Evolutionary conservation across 2,888 invertebrate species (phyloP).

Genomic region (Drosophila quinaria): DNA sequence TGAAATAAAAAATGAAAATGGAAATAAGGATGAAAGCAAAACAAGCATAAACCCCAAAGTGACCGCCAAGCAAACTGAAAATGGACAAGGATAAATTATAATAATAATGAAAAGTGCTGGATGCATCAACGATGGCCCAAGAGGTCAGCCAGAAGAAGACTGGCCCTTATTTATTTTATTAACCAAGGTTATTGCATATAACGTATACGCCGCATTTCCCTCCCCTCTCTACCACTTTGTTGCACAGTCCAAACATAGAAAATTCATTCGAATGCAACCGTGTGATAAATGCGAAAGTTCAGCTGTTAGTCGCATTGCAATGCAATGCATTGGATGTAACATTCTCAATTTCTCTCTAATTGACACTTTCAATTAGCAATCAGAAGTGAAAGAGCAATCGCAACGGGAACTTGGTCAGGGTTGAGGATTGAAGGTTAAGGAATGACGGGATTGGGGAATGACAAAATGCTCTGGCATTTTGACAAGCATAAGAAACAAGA

Average conservation of each 20-base stretch:
- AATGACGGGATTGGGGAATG: neutral
- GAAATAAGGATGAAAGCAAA: constrained; percentile 14
- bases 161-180: constrained; percentile 13
- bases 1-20: constrained; percentile 20
- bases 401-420: neutral
- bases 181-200: constrained; percentile 47
- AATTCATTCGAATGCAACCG: neutral
- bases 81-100: constrained; percentile 67
- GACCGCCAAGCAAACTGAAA: constrained; percentile 36
- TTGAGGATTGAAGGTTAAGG: too few relatives aligned
- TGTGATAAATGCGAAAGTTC: constrained; percentile 73
- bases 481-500: constrained; percentile 11
- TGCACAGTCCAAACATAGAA: neutral
- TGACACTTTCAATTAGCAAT: constrained; percentile 69
- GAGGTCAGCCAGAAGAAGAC: constrained; percentile 22
- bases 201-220: constrained; percentile 43
- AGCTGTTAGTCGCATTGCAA: constrained; percentile 15
- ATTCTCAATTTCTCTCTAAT: constrained; percentile 31
- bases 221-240: neutral
- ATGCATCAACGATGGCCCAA: constrained; percentile 5
- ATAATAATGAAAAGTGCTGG: constrained; percentile 40
- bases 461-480: constrained; percentile 2
- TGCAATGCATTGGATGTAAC: constrained; percentile 8
- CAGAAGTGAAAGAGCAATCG: constrained; percentile 14
- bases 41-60: constrained; percentile 33